Evolutionary conservation across 1,140 invertebrate genomes (phyloP).

Genomic region (Neodiprion fabricii): DNA sequence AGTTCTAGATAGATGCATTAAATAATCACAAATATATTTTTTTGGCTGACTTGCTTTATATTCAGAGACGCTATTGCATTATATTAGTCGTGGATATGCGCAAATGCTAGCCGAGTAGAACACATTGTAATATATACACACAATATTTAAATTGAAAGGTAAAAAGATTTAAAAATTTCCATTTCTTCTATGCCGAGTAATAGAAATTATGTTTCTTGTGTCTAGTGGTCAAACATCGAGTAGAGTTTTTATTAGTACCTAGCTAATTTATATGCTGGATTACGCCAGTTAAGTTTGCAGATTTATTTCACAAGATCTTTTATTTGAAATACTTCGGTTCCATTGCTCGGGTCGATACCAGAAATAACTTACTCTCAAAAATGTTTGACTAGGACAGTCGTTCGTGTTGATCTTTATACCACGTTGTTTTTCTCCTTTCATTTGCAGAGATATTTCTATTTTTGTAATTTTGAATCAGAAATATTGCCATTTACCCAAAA

Average conservation of each 20-base stretch:
- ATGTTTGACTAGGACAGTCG: conserved; percentile 58
- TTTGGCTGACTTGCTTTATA: conserved; percentile 3
- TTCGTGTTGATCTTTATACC: conserved; percentile 49
- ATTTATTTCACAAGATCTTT: neutral
- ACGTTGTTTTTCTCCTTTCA: conserved; percentile 35
- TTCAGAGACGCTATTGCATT: neutral
- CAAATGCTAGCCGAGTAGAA: neutral
- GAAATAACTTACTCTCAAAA: conserved; percentile 53
- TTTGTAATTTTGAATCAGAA: conserved; percentile 64
- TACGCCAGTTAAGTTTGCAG: neutral
- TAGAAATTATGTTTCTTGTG: neutral
- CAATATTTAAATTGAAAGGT: neutral
- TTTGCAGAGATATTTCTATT: conserved; percentile 36
- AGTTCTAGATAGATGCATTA: neutral
- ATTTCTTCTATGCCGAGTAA: neutral
- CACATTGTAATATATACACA: neutral
- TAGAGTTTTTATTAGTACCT: neutral
- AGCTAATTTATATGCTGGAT: neutral
- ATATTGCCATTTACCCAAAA: conserved; percentile 88
- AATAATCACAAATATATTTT: neutral
- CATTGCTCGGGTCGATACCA: conserved; percentile 25
- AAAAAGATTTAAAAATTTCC: neutral
- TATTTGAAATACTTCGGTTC: neutral
- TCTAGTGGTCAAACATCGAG: too few species aligned
- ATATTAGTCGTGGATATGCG: neutral